Conservation (phyloP, 2,113 vertebrate genomes). For the Melanotaenia duboulayi region DNA sequence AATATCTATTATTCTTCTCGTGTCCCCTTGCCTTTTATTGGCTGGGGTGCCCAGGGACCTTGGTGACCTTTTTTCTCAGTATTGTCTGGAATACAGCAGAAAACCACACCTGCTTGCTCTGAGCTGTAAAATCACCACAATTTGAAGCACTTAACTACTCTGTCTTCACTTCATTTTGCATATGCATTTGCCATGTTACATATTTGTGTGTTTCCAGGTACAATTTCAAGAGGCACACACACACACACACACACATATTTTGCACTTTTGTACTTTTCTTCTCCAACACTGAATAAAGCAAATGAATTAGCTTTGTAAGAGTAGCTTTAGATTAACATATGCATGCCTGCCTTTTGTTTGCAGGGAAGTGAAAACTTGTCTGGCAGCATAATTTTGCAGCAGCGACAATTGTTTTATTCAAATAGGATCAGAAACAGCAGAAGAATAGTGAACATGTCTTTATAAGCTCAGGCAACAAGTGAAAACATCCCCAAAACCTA, state of each 20-base stretch:
- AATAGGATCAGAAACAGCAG: conserved; percentile 77
- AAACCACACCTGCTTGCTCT: conserved; percentile 21
- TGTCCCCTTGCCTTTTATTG: conserved; percentile 41
- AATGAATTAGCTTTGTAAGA: conserved; percentile 60
- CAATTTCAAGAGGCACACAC: neutral
- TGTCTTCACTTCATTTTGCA: neutral
- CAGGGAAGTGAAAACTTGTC: conserved; percentile 73
- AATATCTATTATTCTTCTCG: conserved; percentile 69
- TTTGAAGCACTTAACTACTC: too few relatives aligned
- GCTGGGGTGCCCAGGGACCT: conserved; percentile 38
- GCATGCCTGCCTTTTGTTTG: conserved; percentile 66
- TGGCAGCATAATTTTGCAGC: conserved; percentile 63
- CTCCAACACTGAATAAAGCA: conserved; percentile 1
- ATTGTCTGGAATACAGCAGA: conserved; percentile 38
- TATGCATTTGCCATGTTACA: neutral
- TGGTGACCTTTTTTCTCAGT: conserved; percentile 36
- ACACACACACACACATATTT: neutral
- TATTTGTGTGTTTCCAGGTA: conserved; percentile 4
- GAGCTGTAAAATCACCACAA: neutral
- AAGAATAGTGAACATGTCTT: conserved; percentile 70
- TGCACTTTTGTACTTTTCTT: conserved; percentile 4
- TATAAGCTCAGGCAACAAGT: conserved; percentile 75
- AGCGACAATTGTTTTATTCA: conserved; percentile 60
- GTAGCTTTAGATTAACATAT: conserved; percentile 66
- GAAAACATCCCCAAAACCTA: conserved; percentile 71